phyloP scores from a whole-genome alignment of 1,140 invertebrate species.

The Drosophila malerkotliana region DNA sequence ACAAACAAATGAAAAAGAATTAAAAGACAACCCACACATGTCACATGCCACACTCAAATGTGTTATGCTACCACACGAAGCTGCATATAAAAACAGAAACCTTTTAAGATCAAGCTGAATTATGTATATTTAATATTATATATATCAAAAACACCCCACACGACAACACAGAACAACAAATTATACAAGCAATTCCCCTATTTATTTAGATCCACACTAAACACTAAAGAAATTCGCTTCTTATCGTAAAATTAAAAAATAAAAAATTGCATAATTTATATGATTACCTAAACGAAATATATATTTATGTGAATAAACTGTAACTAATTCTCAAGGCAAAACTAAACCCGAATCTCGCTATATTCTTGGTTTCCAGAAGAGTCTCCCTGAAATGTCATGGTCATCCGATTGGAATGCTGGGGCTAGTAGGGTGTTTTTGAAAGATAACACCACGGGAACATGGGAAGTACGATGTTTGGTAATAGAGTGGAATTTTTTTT shows the following conservation, averaged over 20 bases:
- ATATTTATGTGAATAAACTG: conserved; percentile 82
- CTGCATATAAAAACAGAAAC: conserved; percentile 18
- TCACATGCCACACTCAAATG: conserved; percentile 34
- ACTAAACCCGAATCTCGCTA: conserved; percentile 13
- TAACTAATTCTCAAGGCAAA: conserved; percentile 82
- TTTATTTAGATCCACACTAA: conserved; percentile 70
- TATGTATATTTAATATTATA: conserved; percentile 78
- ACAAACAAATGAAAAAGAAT: conserved; percentile 53
- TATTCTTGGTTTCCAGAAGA: conserved; percentile 20
- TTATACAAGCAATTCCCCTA: conserved; percentile 67
- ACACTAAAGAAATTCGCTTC: conserved; percentile 69
- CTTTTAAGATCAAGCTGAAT: conserved; percentile 46
- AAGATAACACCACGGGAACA: no score
- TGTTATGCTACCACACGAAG: conserved; percentile 42
- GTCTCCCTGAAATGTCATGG: conserved; percentile 1
- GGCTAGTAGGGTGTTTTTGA: neutral
- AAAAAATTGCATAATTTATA: conserved; percentile 62
- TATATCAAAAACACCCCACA: conserved; percentile 45
- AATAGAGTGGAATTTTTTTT: conserved; percentile 4
- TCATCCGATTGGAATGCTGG: conserved; percentile 27
- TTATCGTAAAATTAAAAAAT: conserved; percentile 64
- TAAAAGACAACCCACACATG: conserved; percentile 55
- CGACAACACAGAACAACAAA: conserved; percentile 47
- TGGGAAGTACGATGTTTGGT: neutral
- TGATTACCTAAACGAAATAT: conserved; percentile 60